These are phyloP conservation scores for Philantomba maxwellii DNA, from an alignment of 2,113 vertebrate genomes.

Conservation along the genomic window DNA sequence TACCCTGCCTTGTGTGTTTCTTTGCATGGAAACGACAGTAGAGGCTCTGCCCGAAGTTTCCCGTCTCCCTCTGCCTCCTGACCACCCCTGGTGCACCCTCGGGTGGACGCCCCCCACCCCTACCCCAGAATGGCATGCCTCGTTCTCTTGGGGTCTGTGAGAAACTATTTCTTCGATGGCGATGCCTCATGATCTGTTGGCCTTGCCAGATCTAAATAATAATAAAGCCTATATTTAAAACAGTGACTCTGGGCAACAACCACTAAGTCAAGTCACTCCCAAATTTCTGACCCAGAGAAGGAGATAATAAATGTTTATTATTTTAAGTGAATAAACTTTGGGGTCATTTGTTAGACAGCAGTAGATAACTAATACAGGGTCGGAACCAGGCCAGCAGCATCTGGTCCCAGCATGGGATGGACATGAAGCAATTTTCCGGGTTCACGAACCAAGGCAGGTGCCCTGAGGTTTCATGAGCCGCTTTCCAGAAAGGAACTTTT, in stretches of 20 bases:
- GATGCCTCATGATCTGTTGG: not conserved
- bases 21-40: not conserved
- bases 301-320: not conserved
- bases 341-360: not conserved
- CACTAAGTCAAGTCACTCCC: not conserved
- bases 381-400: fast-evolving
- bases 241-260: not conserved
- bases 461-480: not conserved
- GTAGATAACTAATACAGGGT: not conserved
- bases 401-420: fast-evolving
- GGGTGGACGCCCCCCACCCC: fast-evolving
- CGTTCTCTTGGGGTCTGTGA: not conserved
- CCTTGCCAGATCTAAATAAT: not conserved
- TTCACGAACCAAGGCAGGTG: not conserved
- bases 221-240: not conserved
- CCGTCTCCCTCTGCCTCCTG: not conserved
- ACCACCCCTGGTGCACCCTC: not conserved
- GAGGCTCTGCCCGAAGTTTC: not conserved
- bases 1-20: too few relatives aligned
- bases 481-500: not conserved
- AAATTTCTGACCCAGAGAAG: not conserved
- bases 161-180: not conserved
- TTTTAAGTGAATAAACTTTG: not conserved
- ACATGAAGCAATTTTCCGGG: too few relatives aligned
- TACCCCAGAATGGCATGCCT: fast-evolving